Evolutionary conservation across 1,140 invertebrate genomes (phyloP).

Genomic region (Zaprionus capensis): DNA sequence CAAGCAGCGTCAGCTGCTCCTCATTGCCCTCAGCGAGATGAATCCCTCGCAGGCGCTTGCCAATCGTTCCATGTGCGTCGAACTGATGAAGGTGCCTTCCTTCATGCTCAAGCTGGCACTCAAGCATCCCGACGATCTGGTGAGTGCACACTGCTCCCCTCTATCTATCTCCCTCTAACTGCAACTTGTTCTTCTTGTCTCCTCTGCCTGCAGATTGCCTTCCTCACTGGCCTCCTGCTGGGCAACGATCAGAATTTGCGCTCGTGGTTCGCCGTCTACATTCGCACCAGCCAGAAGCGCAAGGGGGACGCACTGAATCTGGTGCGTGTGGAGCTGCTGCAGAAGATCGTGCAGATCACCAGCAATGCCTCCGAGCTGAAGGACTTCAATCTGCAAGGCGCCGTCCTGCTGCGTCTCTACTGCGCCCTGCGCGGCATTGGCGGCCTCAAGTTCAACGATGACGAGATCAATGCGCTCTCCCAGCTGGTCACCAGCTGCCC

Average conservation of each 20-base stretch:
- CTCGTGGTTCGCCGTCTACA: constrained; percentile 96
- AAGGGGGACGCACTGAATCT: constrained; percentile 90
- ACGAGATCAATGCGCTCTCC: constrained; percentile 94
- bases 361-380: constrained; percentile 85
- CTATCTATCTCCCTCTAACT: neutral
- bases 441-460: constrained; percentile 96
- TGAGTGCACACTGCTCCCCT: constrained; percentile 32
- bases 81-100: constrained; percentile 94
- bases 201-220: constrained; percentile 88
- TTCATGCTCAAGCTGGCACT: constrained; percentile 82
- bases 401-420: constrained; percentile 92
- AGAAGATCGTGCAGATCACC: constrained; percentile 86
- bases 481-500: constrained; percentile 95
- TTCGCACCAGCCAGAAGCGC: constrained; percentile 95
- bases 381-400: constrained; percentile 91
- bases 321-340: constrained; percentile 92
- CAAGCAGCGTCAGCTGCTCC: constrained; percentile 88
- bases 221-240: constrained; percentile 95
- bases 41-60: constrained; percentile 93
- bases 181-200: neutral
- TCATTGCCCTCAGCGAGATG: constrained; percentile 94
- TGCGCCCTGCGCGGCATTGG: constrained; percentile 97
- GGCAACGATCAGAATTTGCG: constrained; percentile 95
- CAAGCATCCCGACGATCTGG: constrained; percentile 80
- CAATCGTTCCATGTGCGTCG: constrained; percentile 93